Conservation (phyloP, 2,888 invertebrate genomes). For the Machimus atricapillus region DNA sequence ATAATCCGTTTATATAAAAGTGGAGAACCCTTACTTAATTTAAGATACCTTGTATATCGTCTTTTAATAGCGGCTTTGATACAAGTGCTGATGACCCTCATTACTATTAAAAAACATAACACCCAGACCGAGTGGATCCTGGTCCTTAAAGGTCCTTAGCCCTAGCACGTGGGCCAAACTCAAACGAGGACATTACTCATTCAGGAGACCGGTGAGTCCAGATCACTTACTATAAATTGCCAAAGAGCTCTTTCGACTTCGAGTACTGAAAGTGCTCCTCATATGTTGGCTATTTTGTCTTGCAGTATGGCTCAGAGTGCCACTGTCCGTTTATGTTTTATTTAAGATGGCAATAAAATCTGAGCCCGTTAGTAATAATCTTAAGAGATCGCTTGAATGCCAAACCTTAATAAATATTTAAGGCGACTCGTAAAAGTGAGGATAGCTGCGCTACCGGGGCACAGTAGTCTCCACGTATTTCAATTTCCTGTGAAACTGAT, state of each 20-base stretch:
- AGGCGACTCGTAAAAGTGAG: background rate
- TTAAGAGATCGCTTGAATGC: conserved; percentile 7
- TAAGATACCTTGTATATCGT: background rate
- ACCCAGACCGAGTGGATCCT: background rate
- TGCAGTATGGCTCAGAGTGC: background rate
- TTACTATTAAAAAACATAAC: background rate
- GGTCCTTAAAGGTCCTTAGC: background rate
- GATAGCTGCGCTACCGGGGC: background rate
- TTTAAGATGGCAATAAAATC: background rate
- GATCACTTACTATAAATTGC: background rate
- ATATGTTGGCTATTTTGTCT: background rate
- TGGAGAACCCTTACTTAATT: no score
- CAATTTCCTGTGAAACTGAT: background rate
- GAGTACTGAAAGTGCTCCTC: background rate
- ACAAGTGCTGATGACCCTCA: background rate
- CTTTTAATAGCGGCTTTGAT: background rate
- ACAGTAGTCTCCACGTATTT: background rate
- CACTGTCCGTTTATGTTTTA: background rate
- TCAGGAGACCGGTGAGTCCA: background rate
- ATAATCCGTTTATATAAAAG: no score
- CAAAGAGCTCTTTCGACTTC: background rate
- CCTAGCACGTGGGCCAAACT: background rate
- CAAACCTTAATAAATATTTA: conserved; percentile 14
- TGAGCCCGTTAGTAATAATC: conserved; percentile 1
- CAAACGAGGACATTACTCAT: background rate